Base-by-base conservation (phyloP, 2,888 invertebrate species). In the Hedya salicella region DNA sequence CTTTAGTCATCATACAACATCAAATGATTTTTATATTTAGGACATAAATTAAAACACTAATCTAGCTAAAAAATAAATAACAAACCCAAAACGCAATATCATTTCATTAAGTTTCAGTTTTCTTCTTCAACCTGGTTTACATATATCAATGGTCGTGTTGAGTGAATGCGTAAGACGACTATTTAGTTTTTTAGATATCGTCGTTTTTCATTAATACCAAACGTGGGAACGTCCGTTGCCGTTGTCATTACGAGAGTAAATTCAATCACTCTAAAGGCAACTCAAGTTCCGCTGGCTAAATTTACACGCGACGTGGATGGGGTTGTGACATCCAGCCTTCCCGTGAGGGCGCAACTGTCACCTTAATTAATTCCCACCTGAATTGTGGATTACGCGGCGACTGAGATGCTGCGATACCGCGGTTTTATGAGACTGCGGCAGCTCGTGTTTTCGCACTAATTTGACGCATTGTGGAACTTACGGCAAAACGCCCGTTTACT, bases 21-120 rank as follows among this genome's bases (percentile, higher is more conserved):
- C 69, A 73, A 74, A 71, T 71, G 62, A 78, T 78, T 73, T 61
- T 75, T 71, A 71, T 65, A 60, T 17, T 48, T 48, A 50, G 13
- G 16, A 16, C 9, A 21, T 16, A 19, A n/a, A 25, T 17, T 9
- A 46, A n/a, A 21, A 17, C 9, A 8, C 44, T 1, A 13, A 13
- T 19, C 11, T 36, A 36, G 36, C 9, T 11, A 9, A 36, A 36
- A 36, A 9, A 36, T 9, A 36, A 36, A 36, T 25, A 36, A 5
- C 36, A 36, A 36, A 36, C 2, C 9, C 9, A 36, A 25, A 36
- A 25, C 1, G 6, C 25, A 25, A 6, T 25, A 25, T 4, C 4
- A 25, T 6, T 25, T 25, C 25, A 4, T 25, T 25, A 6, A 6
- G 25, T 25, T 25, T 25, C 25, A 6, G 25, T 6, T 25, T 25